phyloP scores from a whole-genome alignment of 1,140 invertebrate species.

The Philopotamus ludificatus region DNA sequence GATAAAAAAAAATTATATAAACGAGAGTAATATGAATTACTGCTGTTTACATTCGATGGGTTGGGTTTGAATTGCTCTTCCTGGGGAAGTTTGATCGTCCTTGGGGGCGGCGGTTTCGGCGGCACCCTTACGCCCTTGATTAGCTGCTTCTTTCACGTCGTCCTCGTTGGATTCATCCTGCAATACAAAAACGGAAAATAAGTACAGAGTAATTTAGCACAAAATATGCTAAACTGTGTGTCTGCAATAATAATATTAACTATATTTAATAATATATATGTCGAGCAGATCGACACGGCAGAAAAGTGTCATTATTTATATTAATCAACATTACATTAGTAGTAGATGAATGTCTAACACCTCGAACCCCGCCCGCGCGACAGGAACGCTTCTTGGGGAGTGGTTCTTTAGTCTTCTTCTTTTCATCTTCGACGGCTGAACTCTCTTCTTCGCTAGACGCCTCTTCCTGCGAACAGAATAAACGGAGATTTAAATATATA shows the following conservation, averaged over 20 bases:
- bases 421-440: constrained; percentile 29
- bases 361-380: constrained; percentile 2
- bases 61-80: constrained; percentile 7
- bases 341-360: constrained; percentile 6
- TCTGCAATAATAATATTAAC: too few relatives aligned
- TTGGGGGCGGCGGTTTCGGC: not conserved
- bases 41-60: constrained; percentile 37
- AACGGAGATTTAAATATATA: not conserved
- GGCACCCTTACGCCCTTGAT: constrained; percentile 1
- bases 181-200: not conserved
- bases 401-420: not conserved
- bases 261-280: too few relatives aligned
- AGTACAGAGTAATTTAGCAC: not conserved
- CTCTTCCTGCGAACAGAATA: constrained; percentile 2
- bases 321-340: too few relatives aligned
- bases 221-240: not conserved
- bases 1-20: too few relatives aligned
- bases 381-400: too few relatives aligned
- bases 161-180: constrained; percentile 22
- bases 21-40: too few relatives aligned
- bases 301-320: too few relatives aligned
- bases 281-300: too few relatives aligned
- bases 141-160: not conserved
- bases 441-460: constrained; percentile 28
- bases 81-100: not conserved